Percentiles rank a stretch among this genome's conserved stretches.
These are phyloP conservation scores for Meloidogyne floridensis DNA, from an alignment of 1,140 invertebrate species.

Conservation along the genomic window DNA sequence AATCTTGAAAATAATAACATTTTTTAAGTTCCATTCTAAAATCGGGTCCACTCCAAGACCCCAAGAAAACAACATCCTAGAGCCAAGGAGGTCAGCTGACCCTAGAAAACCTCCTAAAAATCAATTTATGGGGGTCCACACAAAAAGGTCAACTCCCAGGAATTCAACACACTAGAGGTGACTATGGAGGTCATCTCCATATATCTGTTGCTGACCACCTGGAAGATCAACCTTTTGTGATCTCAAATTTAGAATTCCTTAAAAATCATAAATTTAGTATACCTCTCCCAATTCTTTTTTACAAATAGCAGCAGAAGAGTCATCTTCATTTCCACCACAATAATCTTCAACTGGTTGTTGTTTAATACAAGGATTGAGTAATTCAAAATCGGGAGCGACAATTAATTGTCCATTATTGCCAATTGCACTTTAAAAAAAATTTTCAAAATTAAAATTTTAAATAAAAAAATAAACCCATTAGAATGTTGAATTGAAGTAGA, in stretches of 20 bases:
- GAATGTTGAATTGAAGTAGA: conserved; percentile 51
- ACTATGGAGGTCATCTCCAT: too few relatives aligned
- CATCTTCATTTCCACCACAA: conserved; percentile 50
- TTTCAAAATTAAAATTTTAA: neutral
- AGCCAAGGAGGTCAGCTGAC: too few relatives aligned
- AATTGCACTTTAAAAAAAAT: conserved; percentile 44
- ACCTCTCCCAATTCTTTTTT: conserved; percentile 55
- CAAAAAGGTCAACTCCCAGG: too few relatives aligned
- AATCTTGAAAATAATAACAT: conserved; percentile 34
- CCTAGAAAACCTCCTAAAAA: too few relatives aligned
- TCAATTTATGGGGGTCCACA: neutral
- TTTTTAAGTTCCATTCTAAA: too few relatives aligned
- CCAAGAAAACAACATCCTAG: too few relatives aligned
- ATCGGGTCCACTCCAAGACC: too few relatives aligned
- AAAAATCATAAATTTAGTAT: conserved; percentile 16
- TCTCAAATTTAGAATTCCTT: neutral
- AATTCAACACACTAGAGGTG: too few relatives aligned
- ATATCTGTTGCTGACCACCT: too few relatives aligned
- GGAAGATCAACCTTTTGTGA: too few relatives aligned
- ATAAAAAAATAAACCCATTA: conserved; percentile 27
- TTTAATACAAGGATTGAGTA: conserved; percentile 59
- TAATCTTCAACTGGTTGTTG: conserved; percentile 50
- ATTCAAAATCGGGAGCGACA: conserved; percentile 60
- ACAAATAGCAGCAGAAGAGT: conserved; percentile 39
- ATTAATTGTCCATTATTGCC: conserved; percentile 54